Evolutionary conservation across 2,888 invertebrate genomes (phyloP).

Genomic region (Amblyjoppa fuscipennis): DNA sequence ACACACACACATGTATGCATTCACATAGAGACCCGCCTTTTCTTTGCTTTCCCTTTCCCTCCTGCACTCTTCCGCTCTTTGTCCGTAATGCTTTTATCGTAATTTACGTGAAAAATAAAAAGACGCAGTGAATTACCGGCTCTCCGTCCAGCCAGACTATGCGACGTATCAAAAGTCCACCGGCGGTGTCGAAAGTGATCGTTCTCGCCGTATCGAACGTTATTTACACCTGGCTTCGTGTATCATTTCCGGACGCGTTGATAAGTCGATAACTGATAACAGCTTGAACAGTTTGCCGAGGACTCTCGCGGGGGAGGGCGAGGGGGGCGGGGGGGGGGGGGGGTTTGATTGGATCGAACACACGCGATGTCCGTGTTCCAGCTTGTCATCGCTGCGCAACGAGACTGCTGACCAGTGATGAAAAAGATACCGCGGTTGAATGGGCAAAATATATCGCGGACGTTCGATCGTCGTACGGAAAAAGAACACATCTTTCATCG

Average conservation of each 20-base stretch:
- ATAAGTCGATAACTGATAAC: conserved; percentile 66
- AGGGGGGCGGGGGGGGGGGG: background rate
- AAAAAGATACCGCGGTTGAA: conserved; percentile 55
- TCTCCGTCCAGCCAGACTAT: background rate
- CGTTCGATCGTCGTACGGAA: conserved; percentile 28
- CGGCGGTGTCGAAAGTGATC: conserved; percentile 28
- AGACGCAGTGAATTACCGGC: background rate
- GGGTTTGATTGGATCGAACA: background rate
- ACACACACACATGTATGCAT: background rate
- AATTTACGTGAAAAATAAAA: conserved; percentile 21
- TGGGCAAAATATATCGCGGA: conserved; percentile 44
- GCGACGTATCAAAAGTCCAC: background rate
- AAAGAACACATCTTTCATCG: conserved; percentile 37
- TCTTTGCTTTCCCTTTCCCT: background rate
- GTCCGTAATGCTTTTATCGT: conserved; percentile 32
- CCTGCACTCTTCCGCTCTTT: background rate
- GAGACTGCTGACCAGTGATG: conserved; percentile 41
- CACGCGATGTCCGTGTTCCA: conserved; percentile 20
- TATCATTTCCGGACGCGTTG: conserved; percentile 59
- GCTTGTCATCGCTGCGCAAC: conserved; percentile 36
- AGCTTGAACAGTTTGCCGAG: conserved; percentile 12
- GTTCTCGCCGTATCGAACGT: conserved; percentile 28
- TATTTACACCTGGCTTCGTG: conserved; percentile 52
- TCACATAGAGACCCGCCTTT: background rate
- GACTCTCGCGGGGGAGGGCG: background rate